These are phyloP conservation scores for Microhierax caerulescens DNA, from an alignment of 2,797 vertebrate genomes.

Conservation along the genomic window DNA sequence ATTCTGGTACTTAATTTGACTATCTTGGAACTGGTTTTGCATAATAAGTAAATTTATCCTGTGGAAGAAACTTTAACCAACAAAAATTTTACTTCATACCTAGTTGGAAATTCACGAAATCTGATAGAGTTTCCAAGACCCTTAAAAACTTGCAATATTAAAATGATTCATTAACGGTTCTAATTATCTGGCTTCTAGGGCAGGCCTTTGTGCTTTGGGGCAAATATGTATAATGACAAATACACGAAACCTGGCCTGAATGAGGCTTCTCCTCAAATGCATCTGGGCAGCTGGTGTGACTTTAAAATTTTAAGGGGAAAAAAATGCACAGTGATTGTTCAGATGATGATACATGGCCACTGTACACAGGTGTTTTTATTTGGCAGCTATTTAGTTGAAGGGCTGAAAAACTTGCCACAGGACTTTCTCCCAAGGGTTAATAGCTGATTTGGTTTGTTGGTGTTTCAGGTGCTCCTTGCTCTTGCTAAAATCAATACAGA, in stretches of 20 bases:
- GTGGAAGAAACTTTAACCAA: not conserved
- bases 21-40: not conserved
- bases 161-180: slow-evolving; percentile 40
- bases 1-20: not conserved
- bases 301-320: not conserved
- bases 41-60: not conserved
- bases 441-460: not conserved
- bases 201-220: not conserved
- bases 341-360: not conserved
- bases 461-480: not conserved
- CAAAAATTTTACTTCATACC: not conserved
- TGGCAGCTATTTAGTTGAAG: not conserved
- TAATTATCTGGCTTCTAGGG: not conserved
- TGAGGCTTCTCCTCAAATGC: not conserved
- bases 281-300: not conserved
- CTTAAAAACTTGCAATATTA: not conserved
- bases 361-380: not conserved
- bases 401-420: not conserved
- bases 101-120: slow-evolving; percentile 5
- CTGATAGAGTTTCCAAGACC: not conserved
- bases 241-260: not conserved
- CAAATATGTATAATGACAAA: not conserved
- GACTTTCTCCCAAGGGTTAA: not conserved
- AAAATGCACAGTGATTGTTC: not conserved
- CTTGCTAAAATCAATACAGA: not conserved